Percentiles rank a stretch among this genome's conserved stretches.
phyloP scores from a whole-genome alignment of 2,888 invertebrate genomes.

The Timema podura region DNA sequence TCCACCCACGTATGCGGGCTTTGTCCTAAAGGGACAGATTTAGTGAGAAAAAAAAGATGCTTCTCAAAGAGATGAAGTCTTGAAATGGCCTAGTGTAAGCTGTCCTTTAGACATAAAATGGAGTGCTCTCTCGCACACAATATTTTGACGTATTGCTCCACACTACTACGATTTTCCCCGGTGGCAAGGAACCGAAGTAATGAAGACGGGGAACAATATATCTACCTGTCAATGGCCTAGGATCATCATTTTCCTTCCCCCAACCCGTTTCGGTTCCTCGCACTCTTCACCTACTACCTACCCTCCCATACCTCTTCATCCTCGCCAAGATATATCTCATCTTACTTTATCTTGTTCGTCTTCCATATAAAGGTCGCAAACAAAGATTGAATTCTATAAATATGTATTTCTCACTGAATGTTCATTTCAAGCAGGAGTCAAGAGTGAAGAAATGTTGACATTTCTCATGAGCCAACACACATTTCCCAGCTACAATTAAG shows the following conservation, averaged over 20 bases:
- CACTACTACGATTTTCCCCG: neutral
- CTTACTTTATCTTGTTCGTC: conserved; percentile 1
- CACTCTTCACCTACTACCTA: neutral
- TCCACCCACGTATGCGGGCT: too few relatives aligned
- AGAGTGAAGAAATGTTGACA: too few relatives aligned
- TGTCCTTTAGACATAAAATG: too few relatives aligned
- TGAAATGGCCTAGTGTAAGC: too few relatives aligned
- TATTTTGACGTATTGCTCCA: conserved; percentile 19
- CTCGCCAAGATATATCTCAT: neutral
- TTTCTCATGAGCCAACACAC: too few relatives aligned
- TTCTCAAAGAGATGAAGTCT: too few relatives aligned
- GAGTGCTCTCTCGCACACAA: neutral
- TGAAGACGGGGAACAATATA: conserved; percentile 27
- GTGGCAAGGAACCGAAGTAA: conserved; percentile 20
- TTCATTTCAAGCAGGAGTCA: too few relatives aligned
- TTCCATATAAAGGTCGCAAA: neutral
- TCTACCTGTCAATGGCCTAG: conserved; percentile 26
- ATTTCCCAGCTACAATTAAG: too few relatives aligned
- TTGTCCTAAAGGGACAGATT: too few relatives aligned
- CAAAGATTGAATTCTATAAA: conserved; percentile 10
- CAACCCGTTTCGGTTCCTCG: conserved; percentile 2
- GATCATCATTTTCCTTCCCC: conserved; percentile 13
- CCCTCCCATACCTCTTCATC: neutral
- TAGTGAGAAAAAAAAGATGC: too few relatives aligned
- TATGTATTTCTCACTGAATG: neutral